A percentile compares a stretch with the other conserved stretches of the same genome.
Evolutionary conservation across 2,888 invertebrate genomes (phyloP).

Genomic region (Aphodius sticticus): DNA sequence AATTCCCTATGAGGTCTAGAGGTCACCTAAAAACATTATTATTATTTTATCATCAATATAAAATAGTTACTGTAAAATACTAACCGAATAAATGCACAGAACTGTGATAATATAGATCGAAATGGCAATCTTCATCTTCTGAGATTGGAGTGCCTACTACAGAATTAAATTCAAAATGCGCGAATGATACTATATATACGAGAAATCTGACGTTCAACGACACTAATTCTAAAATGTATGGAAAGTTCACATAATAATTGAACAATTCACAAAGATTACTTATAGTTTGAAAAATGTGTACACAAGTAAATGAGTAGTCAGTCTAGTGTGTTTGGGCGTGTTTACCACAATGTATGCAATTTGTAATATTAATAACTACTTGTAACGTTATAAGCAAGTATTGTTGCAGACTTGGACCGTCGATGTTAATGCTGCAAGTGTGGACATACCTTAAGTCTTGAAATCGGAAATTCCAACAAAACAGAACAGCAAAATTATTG

Average conservation of each 20-base stretch:
- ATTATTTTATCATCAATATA: neutral
- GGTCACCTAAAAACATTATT: neutral
- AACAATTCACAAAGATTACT: too few species aligned
- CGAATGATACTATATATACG: neutral
- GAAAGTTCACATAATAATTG: neutral
- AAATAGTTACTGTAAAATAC: neutral
- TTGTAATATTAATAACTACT: neutral
- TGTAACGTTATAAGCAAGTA: neutral
- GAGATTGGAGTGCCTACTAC: neutral
- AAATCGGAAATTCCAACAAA: neutral
- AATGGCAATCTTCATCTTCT: neutral
- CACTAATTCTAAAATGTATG: neutral
- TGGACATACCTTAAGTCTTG: neutral
- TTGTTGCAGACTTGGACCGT: neutral
- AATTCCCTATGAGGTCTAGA: neutral
- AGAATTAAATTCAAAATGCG: neutral
- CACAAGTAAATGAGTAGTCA: too few species aligned
- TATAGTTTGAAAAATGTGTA: too few species aligned
- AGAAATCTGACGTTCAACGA: neutral
- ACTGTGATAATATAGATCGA: neutral
- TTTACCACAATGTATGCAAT: neutral
- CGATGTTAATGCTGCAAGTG: neutral
- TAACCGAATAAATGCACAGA: neutral
- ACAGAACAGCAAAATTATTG: too few species aligned
- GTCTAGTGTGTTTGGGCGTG: too few species aligned